phyloP scores from a whole-genome alignment of 2,888 invertebrate species.

The Macrostomum cliftonense region DNA sequence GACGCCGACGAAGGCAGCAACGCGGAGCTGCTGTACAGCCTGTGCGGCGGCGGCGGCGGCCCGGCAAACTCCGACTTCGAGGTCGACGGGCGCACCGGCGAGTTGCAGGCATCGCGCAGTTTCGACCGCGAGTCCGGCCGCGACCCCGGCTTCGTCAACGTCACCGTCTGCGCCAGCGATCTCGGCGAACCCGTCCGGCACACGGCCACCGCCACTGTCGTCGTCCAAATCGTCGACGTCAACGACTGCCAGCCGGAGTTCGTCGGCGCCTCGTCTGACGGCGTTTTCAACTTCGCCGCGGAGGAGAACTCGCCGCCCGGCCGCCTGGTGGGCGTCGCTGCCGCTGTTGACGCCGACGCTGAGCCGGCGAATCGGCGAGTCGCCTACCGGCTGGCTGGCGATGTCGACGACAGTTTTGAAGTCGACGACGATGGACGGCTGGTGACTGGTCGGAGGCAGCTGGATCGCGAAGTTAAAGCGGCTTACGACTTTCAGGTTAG shows the following conservation, averaged over 20 bases:
- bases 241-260: conserved; percentile 8
- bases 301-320: conserved; percentile 3
- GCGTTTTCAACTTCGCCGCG: conserved; percentile 4
- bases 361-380: conserved; percentile 5
- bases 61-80: not conserved
- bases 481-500: not conserved
- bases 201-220: conserved; percentile 4
- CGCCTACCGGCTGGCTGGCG: conserved; percentile 2
- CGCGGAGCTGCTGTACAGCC: not conserved
- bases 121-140: conserved; percentile 4
- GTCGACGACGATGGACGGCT: no score
- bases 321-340: conserved; percentile 3
- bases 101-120: not conserved
- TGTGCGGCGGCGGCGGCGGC: not conserved
- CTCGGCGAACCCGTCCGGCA: not conserved
- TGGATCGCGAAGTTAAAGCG: not conserved
- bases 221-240: conserved; percentile 7
- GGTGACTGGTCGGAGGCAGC: no score
- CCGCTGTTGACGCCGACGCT: conserved; percentile 4
- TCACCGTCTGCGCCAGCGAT: conserved; percentile 3
- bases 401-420: not conserved
- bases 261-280: not conserved
- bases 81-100: conserved; percentile 2
- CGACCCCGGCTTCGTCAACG: not conserved
- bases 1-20: conserved; percentile 5